These are phyloP conservation scores for Neocrepidodera transversa DNA, from an alignment of 2,888 invertebrate genomes.

Conservation along the genomic window DNA sequence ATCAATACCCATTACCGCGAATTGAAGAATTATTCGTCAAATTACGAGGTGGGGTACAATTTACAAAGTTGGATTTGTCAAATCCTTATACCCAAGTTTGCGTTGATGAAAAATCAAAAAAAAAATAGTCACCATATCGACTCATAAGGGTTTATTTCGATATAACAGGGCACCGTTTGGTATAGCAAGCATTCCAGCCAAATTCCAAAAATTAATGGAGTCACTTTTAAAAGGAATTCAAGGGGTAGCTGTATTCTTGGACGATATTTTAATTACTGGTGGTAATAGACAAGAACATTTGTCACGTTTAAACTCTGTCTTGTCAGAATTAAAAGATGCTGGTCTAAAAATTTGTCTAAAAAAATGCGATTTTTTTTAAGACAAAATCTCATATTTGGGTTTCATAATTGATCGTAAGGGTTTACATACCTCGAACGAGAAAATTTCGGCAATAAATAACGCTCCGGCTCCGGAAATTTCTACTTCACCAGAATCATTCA, in stretches of 20 bases:
- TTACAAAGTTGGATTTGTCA: too few species aligned
- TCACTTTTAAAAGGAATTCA: too few species aligned
- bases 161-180: conserved; percentile 43
- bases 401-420: conserved; percentile 34
- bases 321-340: conserved; percentile 34
- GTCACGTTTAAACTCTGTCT: conserved; percentile 33
- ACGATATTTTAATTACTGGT: conserved; percentile 49
- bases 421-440: conserved; percentile 25
- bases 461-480: conserved; percentile 15
- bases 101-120: too few species aligned
- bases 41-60: too few species aligned
- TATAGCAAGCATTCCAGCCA: conserved; percentile 41
- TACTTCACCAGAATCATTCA: too few species aligned
- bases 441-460: conserved; percentile 24
- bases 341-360: conserved; percentile 44
- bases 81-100: too few species aligned
- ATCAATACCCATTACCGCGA: not conserved
- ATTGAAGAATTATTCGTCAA: too few species aligned
- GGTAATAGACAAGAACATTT: conserved; percentile 39
- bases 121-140: too few species aligned
- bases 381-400: conserved; percentile 48
- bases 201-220: too few species aligned
- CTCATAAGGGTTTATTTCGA: too few species aligned
- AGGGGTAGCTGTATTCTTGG: conserved; percentile 47
- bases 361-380: conserved; percentile 45